Percentiles rank a stretch among this genome's conserved stretches.
Evolutionary conservation across 2,888 invertebrate genomes (phyloP).

Genomic region (Stenichneumon culpator): DNA sequence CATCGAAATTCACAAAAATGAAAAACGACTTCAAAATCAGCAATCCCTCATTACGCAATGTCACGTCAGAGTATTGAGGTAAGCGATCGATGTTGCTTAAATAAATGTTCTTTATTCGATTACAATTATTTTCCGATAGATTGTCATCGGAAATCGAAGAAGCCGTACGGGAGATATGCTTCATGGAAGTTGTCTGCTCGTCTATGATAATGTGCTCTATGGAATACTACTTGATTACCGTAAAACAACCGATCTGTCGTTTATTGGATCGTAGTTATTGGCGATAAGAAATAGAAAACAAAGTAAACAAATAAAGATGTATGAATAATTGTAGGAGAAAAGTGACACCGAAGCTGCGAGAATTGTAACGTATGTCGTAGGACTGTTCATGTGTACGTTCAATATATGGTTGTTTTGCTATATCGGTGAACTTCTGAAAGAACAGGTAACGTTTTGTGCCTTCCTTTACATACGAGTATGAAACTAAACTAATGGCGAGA

Average conservation of each 20-base stretch:
- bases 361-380: constrained; percentile 45
- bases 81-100: constrained; percentile 17
- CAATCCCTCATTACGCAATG: constrained; percentile 61
- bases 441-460: constrained; percentile 40
- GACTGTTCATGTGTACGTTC: constrained; percentile 43
- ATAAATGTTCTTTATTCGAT: too few relatives aligned
- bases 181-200: constrained; percentile 78
- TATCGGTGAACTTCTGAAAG: constrained; percentile 61
- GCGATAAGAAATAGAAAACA: too few relatives aligned
- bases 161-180: constrained; percentile 75
- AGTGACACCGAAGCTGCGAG: constrained; percentile 42
- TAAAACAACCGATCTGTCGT: constrained; percentile 6
- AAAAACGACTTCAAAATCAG: constrained; percentile 50
- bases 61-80: constrained; percentile 74
- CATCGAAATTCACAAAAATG: neutral
- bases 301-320: constrained; percentile 14
- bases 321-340: constrained; percentile 30
- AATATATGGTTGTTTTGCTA: constrained; percentile 64
- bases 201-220: constrained; percentile 80
- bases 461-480: too few relatives aligned
- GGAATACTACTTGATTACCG: constrained; percentile 77
- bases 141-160: constrained; percentile 75
- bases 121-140: constrained; percentile 60
- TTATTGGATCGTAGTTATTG: too few relatives aligned
- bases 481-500: too few relatives aligned